Percentiles rank a stretch among this genome's conserved stretches.
Evolutionary conservation across 2,113 vertebrate species (phyloP).

Genomic region (Dasyprocta punctata): DNA sequence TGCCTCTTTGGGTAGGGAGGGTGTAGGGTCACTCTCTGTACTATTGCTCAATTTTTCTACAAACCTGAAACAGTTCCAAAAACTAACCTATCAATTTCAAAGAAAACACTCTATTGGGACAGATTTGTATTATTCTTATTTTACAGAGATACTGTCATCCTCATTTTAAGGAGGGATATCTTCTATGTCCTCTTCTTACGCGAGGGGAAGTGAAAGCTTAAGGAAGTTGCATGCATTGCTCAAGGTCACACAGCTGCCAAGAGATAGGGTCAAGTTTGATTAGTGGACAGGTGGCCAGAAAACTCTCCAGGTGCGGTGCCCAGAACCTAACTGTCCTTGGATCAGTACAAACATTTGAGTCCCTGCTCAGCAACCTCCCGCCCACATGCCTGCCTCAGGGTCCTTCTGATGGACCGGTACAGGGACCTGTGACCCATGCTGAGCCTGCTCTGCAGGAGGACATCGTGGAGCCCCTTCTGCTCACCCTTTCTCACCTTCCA

Average conservation of each 20-base stretch:
- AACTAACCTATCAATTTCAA: neutral
- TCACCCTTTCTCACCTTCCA: neutral
- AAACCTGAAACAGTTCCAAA: neutral
- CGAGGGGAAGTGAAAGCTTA: neutral
- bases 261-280: neutral
- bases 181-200: neutral
- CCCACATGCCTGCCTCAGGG: neutral
- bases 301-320: neutral
- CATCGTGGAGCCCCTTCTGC: neutral
- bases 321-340: neutral
- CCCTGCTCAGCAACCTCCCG: neutral
- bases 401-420: neutral
- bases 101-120: neutral
- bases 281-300: neutral
- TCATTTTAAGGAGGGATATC: neutral
- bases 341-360: neutral
- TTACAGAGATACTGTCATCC: neutral
- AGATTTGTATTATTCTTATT: neutral
- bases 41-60: neutral
- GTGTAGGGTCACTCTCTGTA: neutral
- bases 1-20: neutral
- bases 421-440: neutral
- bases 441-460: neutral
- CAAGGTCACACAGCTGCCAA: slow-evolving; percentile 35
- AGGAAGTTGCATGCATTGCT: neutral